A percentile compares a stretch with the other conserved stretches of the same genome.
Conservation (phyloP, 2,113 vertebrate genomes). For the Cranoglanis bouderius region DNA sequence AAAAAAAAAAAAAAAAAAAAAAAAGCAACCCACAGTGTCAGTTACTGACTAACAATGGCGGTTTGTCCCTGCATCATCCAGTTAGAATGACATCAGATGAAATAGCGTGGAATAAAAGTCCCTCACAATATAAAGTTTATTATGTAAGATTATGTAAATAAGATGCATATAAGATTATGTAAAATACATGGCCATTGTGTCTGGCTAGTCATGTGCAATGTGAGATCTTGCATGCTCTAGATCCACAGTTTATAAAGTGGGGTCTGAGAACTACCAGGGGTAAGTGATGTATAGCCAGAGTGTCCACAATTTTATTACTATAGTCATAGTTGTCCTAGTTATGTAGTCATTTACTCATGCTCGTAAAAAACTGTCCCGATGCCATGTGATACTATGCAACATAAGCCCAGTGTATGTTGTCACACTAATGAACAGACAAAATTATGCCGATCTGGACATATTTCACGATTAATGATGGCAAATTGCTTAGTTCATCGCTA, state of each 20-base stretch:
- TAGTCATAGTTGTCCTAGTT: neutral
- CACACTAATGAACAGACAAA: neutral
- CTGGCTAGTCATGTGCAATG: neutral
- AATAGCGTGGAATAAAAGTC: constrained; percentile 23
- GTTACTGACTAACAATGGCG: constrained; percentile 28
- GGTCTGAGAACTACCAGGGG: neutral
- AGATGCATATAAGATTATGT: neutral
- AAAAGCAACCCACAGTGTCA: constrained; percentile 2
- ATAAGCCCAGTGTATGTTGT: neutral
- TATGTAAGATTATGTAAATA: neutral
- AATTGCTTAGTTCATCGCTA: neutral
- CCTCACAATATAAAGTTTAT: neutral
- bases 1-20: constrained; percentile 12
- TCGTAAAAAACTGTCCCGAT: neutral
- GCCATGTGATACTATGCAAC: neutral
- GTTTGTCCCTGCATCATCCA: constrained; percentile 12
- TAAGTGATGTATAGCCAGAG: neutral
- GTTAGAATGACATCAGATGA: constrained; percentile 34
- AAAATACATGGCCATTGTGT: neutral
- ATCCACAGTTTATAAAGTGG: neutral
- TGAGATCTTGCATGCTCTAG: neutral
- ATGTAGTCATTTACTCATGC: neutral
- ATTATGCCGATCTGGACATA: neutral
- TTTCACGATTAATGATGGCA: neutral
- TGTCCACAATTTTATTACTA: neutral